These are phyloP conservation scores for Aricia agestis DNA, from an alignment of 1,140 invertebrate genomes.

Conservation along the genomic window DNA sequence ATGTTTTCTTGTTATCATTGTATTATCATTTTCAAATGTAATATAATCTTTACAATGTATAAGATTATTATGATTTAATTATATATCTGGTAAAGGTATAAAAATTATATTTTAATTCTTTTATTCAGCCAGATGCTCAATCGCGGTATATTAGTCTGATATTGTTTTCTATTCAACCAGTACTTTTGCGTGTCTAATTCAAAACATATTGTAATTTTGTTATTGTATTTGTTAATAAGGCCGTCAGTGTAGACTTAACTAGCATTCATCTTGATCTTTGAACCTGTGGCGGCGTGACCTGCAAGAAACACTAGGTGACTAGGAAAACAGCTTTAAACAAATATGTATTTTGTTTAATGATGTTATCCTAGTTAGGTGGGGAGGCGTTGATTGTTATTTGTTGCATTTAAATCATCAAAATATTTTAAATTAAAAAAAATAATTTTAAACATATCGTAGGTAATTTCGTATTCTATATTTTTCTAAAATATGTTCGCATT, in stretches of 20 bases:
- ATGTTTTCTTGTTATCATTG: neutral
- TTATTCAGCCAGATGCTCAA: too few species aligned
- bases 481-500: neutral
- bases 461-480: too few species aligned
- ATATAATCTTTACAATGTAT: neutral
- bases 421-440: too few species aligned
- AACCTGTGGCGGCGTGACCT: neutral
- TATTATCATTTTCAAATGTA: neutral
- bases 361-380: too few species aligned
- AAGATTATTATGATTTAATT: too few species aligned
- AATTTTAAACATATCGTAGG: too few species aligned
- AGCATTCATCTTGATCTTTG: slow-evolving; percentile 1
- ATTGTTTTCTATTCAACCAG: too few species aligned
- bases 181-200: neutral
- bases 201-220: neutral
- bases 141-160: too few species aligned
- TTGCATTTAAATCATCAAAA: neutral
- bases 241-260: neutral
- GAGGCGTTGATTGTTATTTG: too few species aligned
- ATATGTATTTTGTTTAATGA: too few species aligned
- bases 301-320: neutral
- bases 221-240: neutral
- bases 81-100: too few species aligned
- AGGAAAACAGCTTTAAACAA: neutral
- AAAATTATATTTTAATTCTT: too few species aligned